A percentile compares a stretch with the other conserved stretches of the same genome.
These are phyloP conservation scores for Choristoneura fumiferana DNA, from an alignment of 1,140 invertebrate species.

Conservation along the genomic window DNA sequence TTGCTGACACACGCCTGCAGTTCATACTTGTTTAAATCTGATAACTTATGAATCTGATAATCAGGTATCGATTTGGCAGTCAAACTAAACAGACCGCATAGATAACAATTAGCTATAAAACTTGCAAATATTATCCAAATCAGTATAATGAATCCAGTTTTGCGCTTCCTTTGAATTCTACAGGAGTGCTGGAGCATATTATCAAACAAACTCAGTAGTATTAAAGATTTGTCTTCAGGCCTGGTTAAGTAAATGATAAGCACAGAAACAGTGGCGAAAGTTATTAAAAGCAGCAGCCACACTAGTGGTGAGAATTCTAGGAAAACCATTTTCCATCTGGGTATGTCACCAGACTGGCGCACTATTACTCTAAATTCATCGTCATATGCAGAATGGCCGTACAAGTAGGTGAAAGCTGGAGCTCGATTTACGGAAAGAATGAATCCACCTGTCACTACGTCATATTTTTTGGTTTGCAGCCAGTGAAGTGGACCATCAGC, in stretches of 20 bases:
- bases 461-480: constrained; percentile 37
- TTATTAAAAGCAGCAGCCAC: constrained; percentile 42
- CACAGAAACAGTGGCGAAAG: constrained; percentile 34
- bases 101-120: constrained; percentile 27
- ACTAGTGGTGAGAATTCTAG: constrained; percentile 44
- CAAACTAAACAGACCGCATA: constrained; percentile 29
- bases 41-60: constrained; percentile 26
- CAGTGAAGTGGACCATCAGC: constrained; percentile 34
- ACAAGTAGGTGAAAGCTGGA: constrained; percentile 40
- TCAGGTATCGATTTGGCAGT: constrained; percentile 22
- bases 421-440: constrained; percentile 38
- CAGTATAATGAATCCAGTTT: constrained; percentile 16
- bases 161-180: neutral
- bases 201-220: constrained; percentile 40
- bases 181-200: constrained; percentile 35
- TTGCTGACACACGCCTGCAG: constrained; percentile 17
- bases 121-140: constrained; percentile 34
- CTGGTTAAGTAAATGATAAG: constrained; percentile 33
- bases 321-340: constrained; percentile 41
- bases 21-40: constrained; percentile 20
- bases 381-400: constrained; percentile 31
- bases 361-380: constrained; percentile 48
- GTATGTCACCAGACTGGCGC: constrained; percentile 33
- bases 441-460: constrained; percentile 48
- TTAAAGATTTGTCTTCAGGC: constrained; percentile 32